phyloP scores from a whole-genome alignment of 2,797 vertebrate species.

The Remorina albescens region DNA sequence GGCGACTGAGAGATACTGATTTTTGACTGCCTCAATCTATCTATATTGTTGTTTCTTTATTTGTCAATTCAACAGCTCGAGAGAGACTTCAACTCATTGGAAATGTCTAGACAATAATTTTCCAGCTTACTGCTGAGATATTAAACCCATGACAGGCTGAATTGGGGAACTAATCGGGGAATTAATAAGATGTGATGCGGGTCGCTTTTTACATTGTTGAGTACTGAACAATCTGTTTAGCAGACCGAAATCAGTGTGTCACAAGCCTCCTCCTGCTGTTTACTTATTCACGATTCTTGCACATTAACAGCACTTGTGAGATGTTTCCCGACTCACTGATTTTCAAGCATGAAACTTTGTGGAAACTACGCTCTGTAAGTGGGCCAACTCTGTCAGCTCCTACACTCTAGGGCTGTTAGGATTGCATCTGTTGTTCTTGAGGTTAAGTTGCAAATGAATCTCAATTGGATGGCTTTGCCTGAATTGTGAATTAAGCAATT shows the following conservation, averaged over 20 bases:
- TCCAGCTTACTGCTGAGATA: slow-evolving; percentile 60
- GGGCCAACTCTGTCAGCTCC: slow-evolving; percentile 48
- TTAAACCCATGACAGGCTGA: slow-evolving; percentile 57
- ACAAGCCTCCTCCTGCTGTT: slow-evolving; percentile 47
- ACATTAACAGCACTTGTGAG: slow-evolving; percentile 43
- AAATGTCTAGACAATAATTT: slow-evolving; percentile 71
- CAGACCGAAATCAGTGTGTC: slow-evolving; percentile 47
- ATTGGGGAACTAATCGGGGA: slow-evolving; percentile 62
- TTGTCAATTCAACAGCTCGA: slow-evolving; percentile 28
- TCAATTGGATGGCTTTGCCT: slow-evolving; percentile 7
- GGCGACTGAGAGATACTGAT: neutral
- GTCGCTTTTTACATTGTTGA: slow-evolving; percentile 52
- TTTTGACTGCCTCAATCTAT: slow-evolving; percentile 10
- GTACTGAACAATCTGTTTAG: slow-evolving; percentile 55
- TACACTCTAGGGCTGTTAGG: slow-evolving; percentile 17
- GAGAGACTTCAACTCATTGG: slow-evolving; percentile 47
- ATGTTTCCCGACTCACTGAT: slow-evolving; percentile 62
- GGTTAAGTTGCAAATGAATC: slow-evolving; percentile 26
- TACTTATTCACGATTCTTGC: slow-evolving; percentile 55
- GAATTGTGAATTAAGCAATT: slow-evolving; percentile 2
- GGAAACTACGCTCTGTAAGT: slow-evolving; percentile 59
- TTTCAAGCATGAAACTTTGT: slow-evolving; percentile 37
- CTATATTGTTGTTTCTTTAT: slow-evolving; percentile 1
- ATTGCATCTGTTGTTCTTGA: slow-evolving; percentile 33
- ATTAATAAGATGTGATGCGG: slow-evolving; percentile 65